These are phyloP conservation scores for Holothuria leucospilota DNA, from an alignment of 53 echinoderm and acorn worm species.

Conservation along the genomic window DNA sequence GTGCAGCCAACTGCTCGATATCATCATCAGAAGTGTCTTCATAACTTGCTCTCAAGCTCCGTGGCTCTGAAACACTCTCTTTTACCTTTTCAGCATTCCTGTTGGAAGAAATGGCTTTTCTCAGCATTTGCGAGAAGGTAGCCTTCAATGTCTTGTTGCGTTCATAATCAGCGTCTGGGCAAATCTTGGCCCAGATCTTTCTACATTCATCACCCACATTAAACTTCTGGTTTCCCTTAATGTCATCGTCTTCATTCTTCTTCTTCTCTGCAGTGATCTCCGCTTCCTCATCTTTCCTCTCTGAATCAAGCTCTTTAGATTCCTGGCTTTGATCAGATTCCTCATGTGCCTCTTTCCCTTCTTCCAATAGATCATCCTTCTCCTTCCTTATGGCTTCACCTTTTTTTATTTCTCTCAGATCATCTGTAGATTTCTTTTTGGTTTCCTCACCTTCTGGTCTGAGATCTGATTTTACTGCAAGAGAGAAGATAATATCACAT, in stretches of 20 bases:
- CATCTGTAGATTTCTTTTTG: neutral
- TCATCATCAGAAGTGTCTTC: conserved; percentile 6
- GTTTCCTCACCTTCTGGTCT: neutral
- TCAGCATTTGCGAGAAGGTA: neutral
- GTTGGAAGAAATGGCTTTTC: too few relatives aligned
- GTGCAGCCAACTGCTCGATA: neutral
- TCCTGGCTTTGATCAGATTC: neutral
- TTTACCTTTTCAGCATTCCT: too few relatives aligned
- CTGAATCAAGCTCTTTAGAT: too few relatives aligned
- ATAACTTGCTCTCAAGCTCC: too few relatives aligned
- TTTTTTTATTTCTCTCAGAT: neutral
- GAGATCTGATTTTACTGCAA: too few relatives aligned
- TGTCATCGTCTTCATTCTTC: neutral
- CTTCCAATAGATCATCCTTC: too few relatives aligned
- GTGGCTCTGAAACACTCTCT: too few relatives aligned
- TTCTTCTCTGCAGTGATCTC: neutral
- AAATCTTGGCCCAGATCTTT: conserved; percentile 5
- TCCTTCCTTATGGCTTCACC: neutral
- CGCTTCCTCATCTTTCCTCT: neutral
- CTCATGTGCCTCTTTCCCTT: too few relatives aligned
- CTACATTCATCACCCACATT: neutral
- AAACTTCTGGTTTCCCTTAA: too few relatives aligned
- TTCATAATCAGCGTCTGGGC: neutral
- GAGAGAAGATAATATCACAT: too few relatives aligned
- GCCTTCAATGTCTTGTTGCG: neutral